Base-by-base conservation (phyloP, 2,113 vertebrate species). In the Poicephalus gulielmi region DNA sequence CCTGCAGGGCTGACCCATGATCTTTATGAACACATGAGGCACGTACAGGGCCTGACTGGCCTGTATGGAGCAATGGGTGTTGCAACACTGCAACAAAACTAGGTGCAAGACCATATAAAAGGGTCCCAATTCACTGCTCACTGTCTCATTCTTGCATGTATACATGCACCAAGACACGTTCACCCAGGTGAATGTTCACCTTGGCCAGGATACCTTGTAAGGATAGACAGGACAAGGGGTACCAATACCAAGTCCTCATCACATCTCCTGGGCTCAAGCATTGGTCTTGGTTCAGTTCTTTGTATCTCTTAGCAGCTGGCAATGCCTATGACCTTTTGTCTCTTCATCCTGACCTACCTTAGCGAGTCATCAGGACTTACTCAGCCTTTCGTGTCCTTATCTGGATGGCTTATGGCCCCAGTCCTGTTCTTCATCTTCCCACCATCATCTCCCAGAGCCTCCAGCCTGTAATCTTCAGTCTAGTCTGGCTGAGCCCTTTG, bases 391-490 rank as follows among this genome's bases (percentile, higher is more conserved):
- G 1, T 60, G 73, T 50, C 83, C 57, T 91, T 95, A 95, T 92
- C 91, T 92, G 66, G 7, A 47, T 78, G 69, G 22, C 44, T 82
- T 79, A 75, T 14, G 35, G 74, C 69, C 78, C 19, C 39, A 84
- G 20, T 82, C 66, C 35, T 82, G 43, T 37, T 78, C 86, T 84
- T 84, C 89, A 92, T 92, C 94, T 96, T 68, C 83, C 81, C 81
- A 94, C 35, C 77, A 86, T 30, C 86, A 4, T 6, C 33, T 89
- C 74, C 33, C 62, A 89, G 39, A 67, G 55, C 80, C 27, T 90
- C 15, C 59, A 94, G 83, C 31, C 86, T 95, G 57, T 92, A 92
- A 97, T 95, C 94, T 94, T 73, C 81, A 92, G 33, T 64, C 80
- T 79, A 52, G 83, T 17, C 39, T 82, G 81, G 81, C 89, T 4